Evolutionary conservation across 2,797 vertebrate species (phyloP).

Genomic region (Austrolebias charrua): DNA sequence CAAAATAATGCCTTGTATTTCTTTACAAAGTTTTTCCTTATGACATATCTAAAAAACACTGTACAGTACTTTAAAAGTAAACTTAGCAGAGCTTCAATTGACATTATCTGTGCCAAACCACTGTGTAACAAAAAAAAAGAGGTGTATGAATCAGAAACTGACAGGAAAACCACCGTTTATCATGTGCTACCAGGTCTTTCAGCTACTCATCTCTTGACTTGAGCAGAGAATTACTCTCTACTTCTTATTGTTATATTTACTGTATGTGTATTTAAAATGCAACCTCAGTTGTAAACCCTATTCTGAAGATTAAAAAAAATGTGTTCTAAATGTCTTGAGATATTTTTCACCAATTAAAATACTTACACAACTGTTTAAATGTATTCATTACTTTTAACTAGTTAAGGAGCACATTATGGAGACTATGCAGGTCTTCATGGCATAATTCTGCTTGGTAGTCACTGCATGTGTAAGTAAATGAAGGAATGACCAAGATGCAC

Average conservation of each 20-base stretch:
- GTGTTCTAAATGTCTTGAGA: too few species aligned
- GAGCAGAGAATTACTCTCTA: not conserved
- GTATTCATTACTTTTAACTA: too few species aligned
- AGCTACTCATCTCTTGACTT: constrained; percentile 24
- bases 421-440: too few species aligned
- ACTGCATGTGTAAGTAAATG: too few species aligned
- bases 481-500: too few species aligned
- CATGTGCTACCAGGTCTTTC: not conserved
- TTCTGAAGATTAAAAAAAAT: constrained; percentile 10
- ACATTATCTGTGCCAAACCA: too few species aligned
- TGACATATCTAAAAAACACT: not conserved
- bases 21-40: not conserved
- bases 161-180: constrained; percentile 66
- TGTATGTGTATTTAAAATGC: not conserved
- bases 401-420: too few species aligned
- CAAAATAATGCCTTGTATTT: not conserved
- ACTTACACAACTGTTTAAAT: too few species aligned
- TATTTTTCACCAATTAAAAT: too few species aligned
- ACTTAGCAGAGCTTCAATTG: constrained; percentile 3
- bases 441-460: too few species aligned
- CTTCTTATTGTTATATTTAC: constrained; percentile 28
- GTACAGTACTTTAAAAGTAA: not conserved
- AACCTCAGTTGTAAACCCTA: not conserved
- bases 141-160: constrained; percentile 50
- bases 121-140: not conserved